Evolutionary conservation across 2,797 vertebrate species (phyloP), one percentile per base, ranked within the genome.

Genomic region (Merluccius polli): DNA sequence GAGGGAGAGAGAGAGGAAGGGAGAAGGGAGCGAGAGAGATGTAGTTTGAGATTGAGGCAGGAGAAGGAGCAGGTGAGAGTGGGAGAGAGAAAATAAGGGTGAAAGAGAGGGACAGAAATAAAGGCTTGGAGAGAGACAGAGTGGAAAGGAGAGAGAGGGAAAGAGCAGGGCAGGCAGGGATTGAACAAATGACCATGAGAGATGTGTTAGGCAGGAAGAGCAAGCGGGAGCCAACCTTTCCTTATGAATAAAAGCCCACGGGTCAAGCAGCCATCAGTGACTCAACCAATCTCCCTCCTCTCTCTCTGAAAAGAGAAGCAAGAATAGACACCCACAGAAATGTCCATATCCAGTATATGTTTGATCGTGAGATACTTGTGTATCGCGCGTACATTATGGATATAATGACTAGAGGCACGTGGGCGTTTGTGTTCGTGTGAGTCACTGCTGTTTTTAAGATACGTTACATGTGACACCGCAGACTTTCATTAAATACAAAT

Each of bases 201-300:
- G 74, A 83, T 87, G 86, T 79, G 79, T 85, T 86, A 78, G 77
- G 81, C 71, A 7, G 68, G 85, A 85, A 87, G 86, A 87, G 87
- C 48, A 44, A 78, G 78, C 81, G 78, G 52, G 75, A 89, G 86
- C 85, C 83, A 87, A 89, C 87, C 84, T 84, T 85, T 87, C 87
- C 85, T 91, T 83, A 93, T 93, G 90, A 92, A 93, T 94, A 93
- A 92, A 92, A 91, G 79, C 79, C 82, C 81, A 81, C 83, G 85
- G 91, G 91, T 93, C 89, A 93, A 92, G 90, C 86, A 89, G 90
- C 84, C 89, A 89, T 91, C 87, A 86, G 78, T 89, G 85, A 87
- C 83, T 88, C 84, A 82, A 81, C 24, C 59, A 12, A 24, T 65
- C 76, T 85, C 85, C 88, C 84, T 32, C 81, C 65, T 82, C 80